Evolutionary conservation across 2,113 vertebrate species (phyloP).

Genomic region (Rhinoderma darwinii): DNA sequence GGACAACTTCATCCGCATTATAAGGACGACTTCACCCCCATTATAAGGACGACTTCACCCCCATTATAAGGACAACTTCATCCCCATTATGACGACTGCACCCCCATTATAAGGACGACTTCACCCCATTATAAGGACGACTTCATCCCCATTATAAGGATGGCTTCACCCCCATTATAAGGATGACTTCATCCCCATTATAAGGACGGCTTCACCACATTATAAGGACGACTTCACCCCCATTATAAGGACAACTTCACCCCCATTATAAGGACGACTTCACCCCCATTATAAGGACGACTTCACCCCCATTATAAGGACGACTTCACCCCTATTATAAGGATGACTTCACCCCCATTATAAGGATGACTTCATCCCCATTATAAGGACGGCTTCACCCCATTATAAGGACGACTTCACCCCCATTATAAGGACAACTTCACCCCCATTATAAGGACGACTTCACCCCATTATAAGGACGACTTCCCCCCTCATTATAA

Average conservation of each 20-base stretch:
- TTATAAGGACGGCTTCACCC: not conserved
- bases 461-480: too few relatives aligned
- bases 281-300: too few relatives aligned
- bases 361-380: not conserved
- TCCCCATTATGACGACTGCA: too few relatives aligned
- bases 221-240: too few relatives aligned
- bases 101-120: not conserved
- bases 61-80: not conserved
- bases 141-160: too few relatives aligned
- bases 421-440: not conserved
- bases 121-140: not conserved
- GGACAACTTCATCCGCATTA: too few relatives aligned
- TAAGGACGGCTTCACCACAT: not conserved
- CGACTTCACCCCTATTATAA: too few relatives aligned
- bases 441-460: not conserved
- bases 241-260: not conserved
- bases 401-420: too few relatives aligned
- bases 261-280: not conserved
- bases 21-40: too few relatives aligned
- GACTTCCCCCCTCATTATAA: too few relatives aligned
- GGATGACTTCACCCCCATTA: too few relatives aligned
- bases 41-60: not conserved
- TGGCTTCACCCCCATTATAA: too few relatives aligned
- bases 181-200: not conserved
- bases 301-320: not conserved